phyloP scores from a whole-genome alignment of 2,797 vertebrate species.

The Enteromius radiatus region DNA sequence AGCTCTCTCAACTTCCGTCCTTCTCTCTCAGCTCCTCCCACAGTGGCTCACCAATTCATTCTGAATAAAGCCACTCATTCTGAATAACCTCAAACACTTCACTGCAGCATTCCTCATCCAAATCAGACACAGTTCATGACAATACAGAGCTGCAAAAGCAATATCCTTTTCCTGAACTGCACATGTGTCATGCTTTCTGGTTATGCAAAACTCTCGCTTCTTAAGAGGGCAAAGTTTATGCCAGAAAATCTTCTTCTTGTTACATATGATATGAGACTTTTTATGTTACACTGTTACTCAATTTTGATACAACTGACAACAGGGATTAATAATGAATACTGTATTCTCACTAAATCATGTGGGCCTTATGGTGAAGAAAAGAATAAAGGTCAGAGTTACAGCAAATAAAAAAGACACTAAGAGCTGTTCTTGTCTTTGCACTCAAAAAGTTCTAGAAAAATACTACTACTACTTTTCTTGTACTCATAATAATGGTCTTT shows the following conservation, averaged over 20 bases:
- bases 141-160: slow-evolving; percentile 7
- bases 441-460: neutral
- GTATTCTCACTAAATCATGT: neutral
- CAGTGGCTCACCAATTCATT: slow-evolving; percentile 31
- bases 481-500: neutral
- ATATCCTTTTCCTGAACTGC: slow-evolving; percentile 19
- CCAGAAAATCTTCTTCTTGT: neutral
- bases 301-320: neutral
- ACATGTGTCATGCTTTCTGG: neutral
- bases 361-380: neutral
- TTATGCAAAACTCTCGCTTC: slow-evolving; percentile 4
- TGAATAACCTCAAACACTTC: slow-evolving; percentile 37
- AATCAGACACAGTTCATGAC: slow-evolving; percentile 19
- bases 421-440: neutral
- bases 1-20: slow-evolving; percentile 17
- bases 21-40: slow-evolving; percentile 35
- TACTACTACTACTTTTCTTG: neutral
- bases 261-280: neutral
- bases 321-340: neutral
- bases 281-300: neutral
- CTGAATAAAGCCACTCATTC: slow-evolving; percentile 30
- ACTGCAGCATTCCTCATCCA: slow-evolving; percentile 26
- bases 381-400: slow-evolving; percentile 13
- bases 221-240: neutral
- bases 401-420: neutral